A percentile compares a stretch with the other conserved stretches of the same genome.
Evolutionary conservation across 2,888 invertebrate species (phyloP).

Genomic region (Acrobeloides nanus): DNA sequence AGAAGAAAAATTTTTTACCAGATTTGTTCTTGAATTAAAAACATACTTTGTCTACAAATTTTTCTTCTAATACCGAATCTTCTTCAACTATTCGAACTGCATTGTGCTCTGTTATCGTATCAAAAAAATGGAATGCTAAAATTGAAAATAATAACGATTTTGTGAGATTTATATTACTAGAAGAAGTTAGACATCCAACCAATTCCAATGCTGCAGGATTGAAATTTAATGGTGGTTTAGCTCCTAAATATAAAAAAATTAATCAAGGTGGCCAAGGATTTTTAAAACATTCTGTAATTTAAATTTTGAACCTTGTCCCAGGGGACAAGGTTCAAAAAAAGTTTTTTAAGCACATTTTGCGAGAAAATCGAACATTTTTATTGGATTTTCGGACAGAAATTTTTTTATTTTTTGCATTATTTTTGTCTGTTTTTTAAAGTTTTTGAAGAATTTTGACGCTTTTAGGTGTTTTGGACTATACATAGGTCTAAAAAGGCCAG

Average conservation of each 20-base stretch:
- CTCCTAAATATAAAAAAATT: slow-evolving; percentile 22
- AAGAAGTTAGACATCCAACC: slow-evolving; percentile 49
- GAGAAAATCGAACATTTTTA: no score
- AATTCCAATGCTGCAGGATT: slow-evolving; percentile 51
- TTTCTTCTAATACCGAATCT: slow-evolving; percentile 41
- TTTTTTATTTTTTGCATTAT: no score
- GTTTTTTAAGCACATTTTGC: no score
- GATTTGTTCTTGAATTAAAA: no score
- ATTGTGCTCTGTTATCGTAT: slow-evolving; percentile 41
- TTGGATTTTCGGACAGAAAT: no score
- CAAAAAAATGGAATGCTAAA: slow-evolving; percentile 47
- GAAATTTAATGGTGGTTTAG: slow-evolving; percentile 47
- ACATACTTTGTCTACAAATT: slow-evolving; percentile 13
- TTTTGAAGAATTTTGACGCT: no score
- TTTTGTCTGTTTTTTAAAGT: no score
- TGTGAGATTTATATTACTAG: slow-evolving; percentile 29
- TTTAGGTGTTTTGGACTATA: no score
- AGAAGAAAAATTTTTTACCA: no score
- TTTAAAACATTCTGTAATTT: background rate
- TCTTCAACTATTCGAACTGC: slow-evolving; percentile 47
- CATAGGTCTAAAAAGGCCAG: no score
- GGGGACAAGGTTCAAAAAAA: background rate
- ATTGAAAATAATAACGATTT: slow-evolving; percentile 10
- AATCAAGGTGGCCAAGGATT: background rate
- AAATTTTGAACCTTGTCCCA: background rate